Evolutionary conservation across 2,113 vertebrate genomes (phyloP).

Genomic region (Probosciger aterrimus): DNA sequence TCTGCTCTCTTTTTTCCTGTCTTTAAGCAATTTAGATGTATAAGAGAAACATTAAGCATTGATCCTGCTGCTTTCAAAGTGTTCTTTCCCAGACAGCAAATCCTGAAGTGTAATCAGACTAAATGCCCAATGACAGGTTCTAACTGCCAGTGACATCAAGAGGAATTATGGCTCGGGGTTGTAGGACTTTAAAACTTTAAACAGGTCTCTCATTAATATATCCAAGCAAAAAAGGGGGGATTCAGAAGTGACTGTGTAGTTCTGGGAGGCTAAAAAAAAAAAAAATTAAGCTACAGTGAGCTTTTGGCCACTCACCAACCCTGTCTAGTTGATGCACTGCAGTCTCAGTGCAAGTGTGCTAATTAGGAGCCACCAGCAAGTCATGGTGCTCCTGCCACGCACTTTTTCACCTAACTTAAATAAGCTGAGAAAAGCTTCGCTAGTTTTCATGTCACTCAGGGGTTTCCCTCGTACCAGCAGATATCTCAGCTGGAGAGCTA

Average conservation of each 20-base stretch:
- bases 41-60: not conserved
- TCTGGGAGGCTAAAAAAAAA: not conserved
- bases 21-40: not conserved
- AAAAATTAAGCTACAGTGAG: not conserved
- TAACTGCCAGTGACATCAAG: not conserved
- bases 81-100: not conserved
- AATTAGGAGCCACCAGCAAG: not conserved
- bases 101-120: not conserved
- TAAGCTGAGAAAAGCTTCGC: not conserved
- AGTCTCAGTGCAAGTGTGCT: not conserved
- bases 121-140: fast-evolving
- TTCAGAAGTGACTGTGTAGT: not conserved
- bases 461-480: fast-evolving
- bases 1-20: not conserved
- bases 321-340: not conserved
- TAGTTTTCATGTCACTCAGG: not conserved
- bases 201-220: not conserved
- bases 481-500: not conserved
- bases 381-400: not conserved
- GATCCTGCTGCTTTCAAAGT: not conserved
- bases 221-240: fast-evolving
- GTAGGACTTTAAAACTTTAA: not conserved
- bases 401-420: not conserved
- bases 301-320: not conserved
- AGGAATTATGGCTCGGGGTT: not conserved